Base-by-base conservation (phyloP, 2,888 invertebrate genomes). In the Isotomurus palustris region DNA sequence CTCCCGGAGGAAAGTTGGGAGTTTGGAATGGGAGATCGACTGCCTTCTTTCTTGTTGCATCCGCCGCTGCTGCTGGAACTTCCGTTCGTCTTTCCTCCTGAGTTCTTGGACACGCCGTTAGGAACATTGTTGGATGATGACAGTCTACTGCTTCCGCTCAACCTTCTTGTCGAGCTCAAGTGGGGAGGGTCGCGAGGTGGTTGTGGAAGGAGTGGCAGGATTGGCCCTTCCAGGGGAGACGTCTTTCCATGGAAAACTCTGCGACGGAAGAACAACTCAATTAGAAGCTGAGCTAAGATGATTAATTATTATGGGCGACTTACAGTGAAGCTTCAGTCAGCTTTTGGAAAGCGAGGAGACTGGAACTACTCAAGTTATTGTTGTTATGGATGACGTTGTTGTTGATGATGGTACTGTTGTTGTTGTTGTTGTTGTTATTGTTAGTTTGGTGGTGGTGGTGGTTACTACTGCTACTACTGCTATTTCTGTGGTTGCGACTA, bases 371-470 rank as follows among this genome's bases (percentile, higher is more conserved):
- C 51, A 51, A 58, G 52, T 52, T 57, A 55, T 58, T 61, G 32
- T 60, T 59, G 36, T 49, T 56, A 53, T 58, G 54, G 47, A n/a
- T 40, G 12, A n/a, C 6, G 19, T 40, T 8, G 17, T 40, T 40
- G 40, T 60, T 47, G 24, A 56, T 45, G 27, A 55, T 43, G 57
- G 50, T 56, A 55, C 55, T 61, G 53, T 56, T 56, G n/a, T 53
- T 61, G 55, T 57, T 61, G 53, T 54, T 61, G 52, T 52, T 57
- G 52, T 58, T 61, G 32, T 60, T 59, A 41, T 49, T 56, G 50
- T 58, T 58, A 51, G 10, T 40, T 6, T 40, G 10, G 19, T 40
- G 10, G 17, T 40, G 10, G 40, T 60, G 52, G 24, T 60, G 51
- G 27, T 59, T 43, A 60, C 51, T 56, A 55, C 55, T 61, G 53